phyloP scores from a whole-genome alignment of 2,888 invertebrate genomes.

The Drosophila cyrtoloma region DNA sequence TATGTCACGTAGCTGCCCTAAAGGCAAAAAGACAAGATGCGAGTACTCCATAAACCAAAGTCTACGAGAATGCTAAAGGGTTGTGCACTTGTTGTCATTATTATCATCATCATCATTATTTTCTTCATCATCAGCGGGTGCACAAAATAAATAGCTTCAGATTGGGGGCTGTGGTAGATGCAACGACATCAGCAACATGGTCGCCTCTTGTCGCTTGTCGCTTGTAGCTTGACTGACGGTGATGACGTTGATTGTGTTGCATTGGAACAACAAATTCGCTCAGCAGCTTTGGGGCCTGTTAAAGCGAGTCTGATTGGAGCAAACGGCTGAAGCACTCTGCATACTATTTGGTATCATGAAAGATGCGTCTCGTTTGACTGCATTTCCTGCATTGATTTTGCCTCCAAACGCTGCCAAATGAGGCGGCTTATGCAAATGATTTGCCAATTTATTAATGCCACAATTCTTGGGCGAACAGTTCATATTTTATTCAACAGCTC shows the following conservation, averaged over 20 bases:
- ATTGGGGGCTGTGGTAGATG: slow-evolving; percentile 22
- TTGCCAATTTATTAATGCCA: slow-evolving; percentile 31
- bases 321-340: slow-evolving; percentile 27
- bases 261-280: slow-evolving; percentile 48
- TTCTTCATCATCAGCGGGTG: slow-evolving; percentile 6
- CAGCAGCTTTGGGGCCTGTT: slow-evolving; percentile 29
- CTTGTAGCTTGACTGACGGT: slow-evolving; percentile 43
- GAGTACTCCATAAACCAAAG: slow-evolving; percentile 33
- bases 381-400: slow-evolving; percentile 54
- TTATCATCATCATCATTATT: slow-evolving; percentile 41
- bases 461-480: slow-evolving; percentile 18
- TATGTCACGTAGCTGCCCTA: slow-evolving; percentile 38
- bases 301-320: slow-evolving; percentile 54
- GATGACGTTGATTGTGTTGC: slow-evolving; percentile 66
- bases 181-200: slow-evolving; percentile 19
- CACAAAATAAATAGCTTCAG: slow-evolving; percentile 46
- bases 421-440: slow-evolving; percentile 43
- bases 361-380: slow-evolving; percentile 50
- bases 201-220: slow-evolving; percentile 12
- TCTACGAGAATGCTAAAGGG: slow-evolving; percentile 62
- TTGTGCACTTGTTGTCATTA: slow-evolving; percentile 74
- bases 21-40: slow-evolving; percentile 37
- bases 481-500: slow-evolving; percentile 64
- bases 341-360: slow-evolving; percentile 43
- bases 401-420: slow-evolving; percentile 19